phyloP scores from a whole-genome alignment of 2,113 vertebrate species.

The Callocephalon fimbriatum region DNA sequence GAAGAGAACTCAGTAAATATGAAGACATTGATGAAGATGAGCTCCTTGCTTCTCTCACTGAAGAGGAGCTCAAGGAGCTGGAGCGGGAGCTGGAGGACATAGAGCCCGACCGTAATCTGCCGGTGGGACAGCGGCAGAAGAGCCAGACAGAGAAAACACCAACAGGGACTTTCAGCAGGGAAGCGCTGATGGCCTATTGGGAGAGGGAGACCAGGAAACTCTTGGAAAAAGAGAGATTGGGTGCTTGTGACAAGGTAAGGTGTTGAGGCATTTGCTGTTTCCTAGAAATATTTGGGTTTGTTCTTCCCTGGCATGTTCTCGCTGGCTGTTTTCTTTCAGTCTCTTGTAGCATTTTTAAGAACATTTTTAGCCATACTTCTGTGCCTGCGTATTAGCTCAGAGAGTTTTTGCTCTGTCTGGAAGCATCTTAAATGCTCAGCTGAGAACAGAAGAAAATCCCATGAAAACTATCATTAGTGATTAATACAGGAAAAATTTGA shows the following conservation, averaged over 20 bases:
- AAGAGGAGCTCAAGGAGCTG: slow-evolving; percentile 93
- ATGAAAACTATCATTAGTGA: not conserved
- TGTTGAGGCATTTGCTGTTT: not conserved
- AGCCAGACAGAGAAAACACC: slow-evolving; percentile 95
- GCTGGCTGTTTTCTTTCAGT: not conserved
- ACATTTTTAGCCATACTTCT: not conserved
- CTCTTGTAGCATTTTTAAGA: not conserved
- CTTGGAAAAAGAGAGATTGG: slow-evolving; percentile 88
- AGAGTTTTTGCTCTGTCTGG: not conserved
- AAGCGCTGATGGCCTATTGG: slow-evolving; percentile 95
- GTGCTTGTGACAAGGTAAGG: slow-evolving; percentile 78
- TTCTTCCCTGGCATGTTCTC: not conserved
- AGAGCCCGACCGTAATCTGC: slow-evolving; percentile 89
- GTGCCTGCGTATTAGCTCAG: not conserved
- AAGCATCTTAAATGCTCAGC: not conserved
- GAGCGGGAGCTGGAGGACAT: slow-evolving; percentile 94
- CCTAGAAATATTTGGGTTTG: not conserved
- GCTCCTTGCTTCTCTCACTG: slow-evolving; percentile 90
- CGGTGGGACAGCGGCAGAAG: slow-evolving; percentile 92
- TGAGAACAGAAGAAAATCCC: not conserved
- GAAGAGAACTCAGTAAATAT: slow-evolving; percentile 96
- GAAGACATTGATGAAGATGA: slow-evolving; percentile 98
- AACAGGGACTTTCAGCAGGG: slow-evolving; percentile 92
- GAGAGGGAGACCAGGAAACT: slow-evolving; percentile 93
- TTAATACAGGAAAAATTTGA: not conserved